phyloP scores from a whole-genome alignment of 1,140 invertebrate genomes.

The Anastrepha ludens region DNA sequence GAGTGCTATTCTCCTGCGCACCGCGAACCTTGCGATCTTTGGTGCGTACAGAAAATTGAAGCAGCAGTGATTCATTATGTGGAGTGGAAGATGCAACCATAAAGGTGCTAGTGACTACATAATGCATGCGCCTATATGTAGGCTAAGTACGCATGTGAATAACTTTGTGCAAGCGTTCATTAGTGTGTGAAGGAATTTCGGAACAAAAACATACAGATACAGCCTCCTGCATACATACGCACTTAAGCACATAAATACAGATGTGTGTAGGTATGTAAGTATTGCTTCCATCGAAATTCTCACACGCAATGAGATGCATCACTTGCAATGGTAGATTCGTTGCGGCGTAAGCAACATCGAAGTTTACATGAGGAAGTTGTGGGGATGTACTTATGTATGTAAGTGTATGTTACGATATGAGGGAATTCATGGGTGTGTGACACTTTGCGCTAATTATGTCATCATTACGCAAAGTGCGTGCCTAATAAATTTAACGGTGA shows the following conservation, averaged over 20 bases:
- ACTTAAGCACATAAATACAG: background rate
- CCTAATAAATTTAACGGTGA: slow-evolving; percentile 54
- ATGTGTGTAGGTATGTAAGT: background rate
- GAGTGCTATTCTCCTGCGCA: background rate
- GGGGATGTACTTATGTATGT: background rate
- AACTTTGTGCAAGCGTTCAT: background rate
- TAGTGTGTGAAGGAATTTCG: background rate
- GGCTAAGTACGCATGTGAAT: background rate
- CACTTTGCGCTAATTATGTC: slow-evolving; percentile 55
- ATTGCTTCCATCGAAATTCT: background rate
- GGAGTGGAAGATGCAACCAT: slow-evolving; percentile 30
- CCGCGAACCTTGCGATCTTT: background rate
- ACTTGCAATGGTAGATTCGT: slow-evolving; percentile 6
- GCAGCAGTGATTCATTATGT: slow-evolving; percentile 4
- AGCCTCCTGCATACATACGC: background rate
- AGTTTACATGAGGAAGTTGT: background rate
- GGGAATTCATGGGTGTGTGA: slow-evolving; percentile 7
- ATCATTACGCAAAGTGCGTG: slow-evolving; percentile 54
- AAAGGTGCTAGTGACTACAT: background rate
- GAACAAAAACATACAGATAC: background rate
- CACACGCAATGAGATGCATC: background rate
- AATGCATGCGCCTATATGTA: slow-evolving; percentile 12
- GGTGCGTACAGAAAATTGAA: background rate
- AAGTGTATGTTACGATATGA: background rate
- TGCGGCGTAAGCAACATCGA: background rate